A percentile compares a stretch with the other conserved stretches of the same genome.
Conservation (phyloP, 2,888 invertebrate species). For the Congeria kusceri region DNA sequence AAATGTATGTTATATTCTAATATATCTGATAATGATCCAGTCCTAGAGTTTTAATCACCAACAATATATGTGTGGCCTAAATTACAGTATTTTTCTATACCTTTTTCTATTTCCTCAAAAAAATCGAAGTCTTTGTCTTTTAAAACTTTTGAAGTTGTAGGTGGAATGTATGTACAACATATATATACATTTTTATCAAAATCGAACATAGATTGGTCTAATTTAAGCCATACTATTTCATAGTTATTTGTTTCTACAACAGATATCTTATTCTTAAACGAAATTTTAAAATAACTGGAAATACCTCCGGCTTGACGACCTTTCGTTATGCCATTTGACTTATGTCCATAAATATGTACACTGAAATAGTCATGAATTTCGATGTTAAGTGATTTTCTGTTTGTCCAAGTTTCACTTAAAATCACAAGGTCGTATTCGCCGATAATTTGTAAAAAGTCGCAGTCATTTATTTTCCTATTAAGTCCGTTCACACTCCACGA, state of each 20-base stretch:
- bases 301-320: conserved; percentile 22
- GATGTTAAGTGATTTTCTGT: not conserved
- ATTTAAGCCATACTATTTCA: conserved; percentile 30
- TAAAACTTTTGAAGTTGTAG: too few relatives aligned
- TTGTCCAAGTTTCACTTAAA: conserved; percentile 24
- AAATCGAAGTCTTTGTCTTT: too few relatives aligned
- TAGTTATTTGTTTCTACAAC: conserved; percentile 7
- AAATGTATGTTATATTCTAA: conserved; percentile 5
- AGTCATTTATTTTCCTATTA: conserved; percentile 10
- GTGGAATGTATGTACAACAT: conserved; percentile 23
- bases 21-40: too few relatives aligned
- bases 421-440: conserved; percentile 15
- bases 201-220: conserved; percentile 6
- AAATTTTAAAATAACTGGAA: conserved; percentile 20
- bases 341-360: conserved; percentile 16
- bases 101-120: too few relatives aligned
- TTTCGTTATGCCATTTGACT: conserved; percentile 6
- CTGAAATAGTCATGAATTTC: conserved; percentile 15
- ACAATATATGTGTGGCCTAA: too few relatives aligned
- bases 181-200: conserved; percentile 25
- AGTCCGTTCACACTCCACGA: conserved; percentile 17
- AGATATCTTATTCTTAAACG: not conserved
- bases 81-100: too few relatives aligned
- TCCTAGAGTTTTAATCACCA: too few relatives aligned
- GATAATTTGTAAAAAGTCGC: conserved; percentile 6